Percentiles rank a stretch among this genome's conserved stretches.
These are phyloP conservation scores for Lordiphosa andalusiaca DNA, from an alignment of 2,888 invertebrate genomes.

Conservation along the genomic window DNA sequence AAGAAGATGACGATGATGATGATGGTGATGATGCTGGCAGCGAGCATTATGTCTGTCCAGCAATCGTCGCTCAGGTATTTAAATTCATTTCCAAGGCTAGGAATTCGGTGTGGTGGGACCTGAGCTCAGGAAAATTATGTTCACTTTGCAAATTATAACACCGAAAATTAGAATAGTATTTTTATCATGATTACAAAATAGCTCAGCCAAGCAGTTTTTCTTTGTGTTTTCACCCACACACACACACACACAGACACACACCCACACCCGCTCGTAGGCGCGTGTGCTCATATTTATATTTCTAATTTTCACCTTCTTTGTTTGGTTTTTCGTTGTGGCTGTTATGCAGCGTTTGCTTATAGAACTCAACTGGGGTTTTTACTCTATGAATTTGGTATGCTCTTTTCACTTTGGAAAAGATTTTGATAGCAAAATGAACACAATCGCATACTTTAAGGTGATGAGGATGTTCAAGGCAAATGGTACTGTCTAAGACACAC, in stretches of 20 bases:
- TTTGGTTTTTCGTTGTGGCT: constrained; percentile 32
- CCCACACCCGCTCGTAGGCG: background rate
- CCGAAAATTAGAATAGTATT: constrained; percentile 70
- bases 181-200: constrained; percentile 64
- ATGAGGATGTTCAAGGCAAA: too few relatives aligned
- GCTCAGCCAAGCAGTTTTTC: constrained; percentile 41
- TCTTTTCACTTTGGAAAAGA: too few relatives aligned
- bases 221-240: constrained; percentile 12
- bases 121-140: constrained; percentile 45
- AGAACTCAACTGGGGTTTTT: constrained; percentile 7
- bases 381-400: constrained; percentile 14
- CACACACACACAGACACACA: constrained; percentile 5
- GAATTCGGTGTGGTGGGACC: constrained; percentile 25
- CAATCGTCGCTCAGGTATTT: constrained; percentile 56
- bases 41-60: constrained; percentile 18
- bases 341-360: constrained; percentile 31
- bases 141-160: constrained; percentile 53
- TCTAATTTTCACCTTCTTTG: constrained; percentile 59
- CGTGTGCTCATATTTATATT: constrained; percentile 31
- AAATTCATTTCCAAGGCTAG: constrained; percentile 67
- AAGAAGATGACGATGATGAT: constrained; percentile 19
- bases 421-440: too few relatives aligned
- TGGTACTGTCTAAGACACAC: too few relatives aligned
- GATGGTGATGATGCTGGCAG: constrained; percentile 27
- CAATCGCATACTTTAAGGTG: too few relatives aligned